Base-by-base conservation (phyloP, 2,888 invertebrate species). In the Cryptophagus acutangulus region DNA sequence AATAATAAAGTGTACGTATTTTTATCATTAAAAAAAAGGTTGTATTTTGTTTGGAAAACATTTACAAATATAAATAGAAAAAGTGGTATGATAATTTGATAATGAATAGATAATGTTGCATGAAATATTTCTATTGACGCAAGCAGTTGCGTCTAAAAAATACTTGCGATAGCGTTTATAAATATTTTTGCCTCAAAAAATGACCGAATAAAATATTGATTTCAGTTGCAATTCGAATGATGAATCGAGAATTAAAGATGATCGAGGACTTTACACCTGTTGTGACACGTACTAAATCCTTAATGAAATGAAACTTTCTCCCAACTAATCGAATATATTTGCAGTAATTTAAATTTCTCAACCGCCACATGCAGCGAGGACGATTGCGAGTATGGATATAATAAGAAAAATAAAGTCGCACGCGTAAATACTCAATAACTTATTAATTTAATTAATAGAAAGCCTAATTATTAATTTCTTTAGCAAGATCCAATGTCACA, bases 401-500 rank as follows among this genome's bases (percentile, higher is more conserved):
- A 75, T 58, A 82, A 84, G 73, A 82, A 83, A 75, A 81, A 77
- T 70, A 84, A 84, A 76, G 77, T 82, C 67, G 78, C 83, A 48
- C 13, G 26, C 26, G 79, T 79, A 71, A 74, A 71, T 66, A 46
- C 29, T 4, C 3, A 26, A 26, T 12, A 12, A 3, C 3, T 13
- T 26, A 26, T 12, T 3, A 26, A 26, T 4, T 26, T 26, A 26
- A 20, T 20, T 20, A 20, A 20, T 20, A 20, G 9, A 6, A 20
- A 6, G 9, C 20, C 20, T 30, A 9, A 33, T 2, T 2, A 30
- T 20, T 15, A 16, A 34, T 16, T 29, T 43, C 48, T 60, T 30
- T 71, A 86, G 79, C 84, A 95, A 90, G 94, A 95, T 69, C 94
- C 94, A 33, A 80, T 93, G 82, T 95, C 95, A n/a, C 95, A 95